phyloP scores from a whole-genome alignment of 2,888 invertebrate species.

The Cephus rjabovi region DNA sequence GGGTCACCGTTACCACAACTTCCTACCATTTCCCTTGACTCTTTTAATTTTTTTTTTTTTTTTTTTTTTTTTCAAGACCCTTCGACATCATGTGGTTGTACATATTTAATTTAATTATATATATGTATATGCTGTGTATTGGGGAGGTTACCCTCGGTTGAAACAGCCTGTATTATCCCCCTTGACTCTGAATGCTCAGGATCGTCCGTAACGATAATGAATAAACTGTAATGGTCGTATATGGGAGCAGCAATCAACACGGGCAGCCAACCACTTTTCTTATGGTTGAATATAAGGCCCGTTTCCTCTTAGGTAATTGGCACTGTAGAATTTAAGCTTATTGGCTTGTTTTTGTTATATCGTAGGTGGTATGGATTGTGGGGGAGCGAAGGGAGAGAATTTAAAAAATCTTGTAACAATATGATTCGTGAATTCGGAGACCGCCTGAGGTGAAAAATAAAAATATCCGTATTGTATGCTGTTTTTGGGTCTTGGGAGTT shows the following conservation, averaged over 20 bases:
- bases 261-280: neutral
- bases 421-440: neutral
- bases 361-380: neutral
- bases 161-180: conserved; percentile 23
- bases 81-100: neutral
- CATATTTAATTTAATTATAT: neutral
- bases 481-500: neutral
- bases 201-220: conserved; percentile 24
- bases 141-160: neutral
- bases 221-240: conserved; percentile 27
- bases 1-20: conserved; percentile 55
- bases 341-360: neutral
- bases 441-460: neutral
- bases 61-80: conserved; percentile 29
- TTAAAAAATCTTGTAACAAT: neutral
- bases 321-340: neutral
- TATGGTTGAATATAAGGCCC: neutral
- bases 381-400: neutral
- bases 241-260: neutral
- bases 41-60: conserved; percentile 33
- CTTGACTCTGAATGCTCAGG: conserved; percentile 21
- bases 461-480: neutral
- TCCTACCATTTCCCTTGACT: conserved; percentile 44
- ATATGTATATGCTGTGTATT: no score
- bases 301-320: neutral